Conservation (phyloP, 2,113 vertebrate species). For the Syngnathus floridae region DNA sequence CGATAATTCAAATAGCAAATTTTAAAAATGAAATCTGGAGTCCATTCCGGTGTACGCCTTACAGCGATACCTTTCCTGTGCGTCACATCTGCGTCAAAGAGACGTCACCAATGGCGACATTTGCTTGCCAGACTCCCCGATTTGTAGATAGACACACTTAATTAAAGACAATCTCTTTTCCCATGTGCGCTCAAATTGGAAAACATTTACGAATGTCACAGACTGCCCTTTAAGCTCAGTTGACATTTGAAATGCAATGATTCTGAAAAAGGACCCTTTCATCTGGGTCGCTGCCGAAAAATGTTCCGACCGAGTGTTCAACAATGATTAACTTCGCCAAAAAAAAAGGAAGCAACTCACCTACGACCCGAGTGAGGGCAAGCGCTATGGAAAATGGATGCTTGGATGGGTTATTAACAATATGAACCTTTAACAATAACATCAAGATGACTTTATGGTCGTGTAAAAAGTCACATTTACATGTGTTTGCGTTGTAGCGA, state of each 20-base stretch:
- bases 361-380: neutral
- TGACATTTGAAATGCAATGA: constrained; percentile 61
- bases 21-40: too few species aligned
- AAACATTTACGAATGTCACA: constrained; percentile 51
- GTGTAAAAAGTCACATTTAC: constrained; percentile 54
- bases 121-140: constrained; percentile 49
- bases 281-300: constrained; percentile 16
- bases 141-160: constrained; percentile 38
- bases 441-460: constrained; percentile 9
- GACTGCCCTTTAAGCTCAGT: constrained; percentile 43
- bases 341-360: neutral
- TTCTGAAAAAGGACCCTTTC: constrained; percentile 29
- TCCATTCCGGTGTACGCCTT: neutral
- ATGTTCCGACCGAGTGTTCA: constrained; percentile 13
- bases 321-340: neutral
- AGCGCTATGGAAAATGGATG: neutral
- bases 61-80: constrained; percentile 9
- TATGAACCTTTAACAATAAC: neutral
- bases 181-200: constrained; percentile 27
- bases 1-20: too few species aligned
- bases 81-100: constrained; percentile 31
- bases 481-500: constrained; percentile 25
- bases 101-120: constrained; percentile 56
- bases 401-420: neutral
- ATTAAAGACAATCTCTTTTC: constrained; percentile 45